These are phyloP conservation scores for Aplodontia rufa DNA, from an alignment of 2,113 vertebrate genomes.

Conservation along the genomic window DNA sequence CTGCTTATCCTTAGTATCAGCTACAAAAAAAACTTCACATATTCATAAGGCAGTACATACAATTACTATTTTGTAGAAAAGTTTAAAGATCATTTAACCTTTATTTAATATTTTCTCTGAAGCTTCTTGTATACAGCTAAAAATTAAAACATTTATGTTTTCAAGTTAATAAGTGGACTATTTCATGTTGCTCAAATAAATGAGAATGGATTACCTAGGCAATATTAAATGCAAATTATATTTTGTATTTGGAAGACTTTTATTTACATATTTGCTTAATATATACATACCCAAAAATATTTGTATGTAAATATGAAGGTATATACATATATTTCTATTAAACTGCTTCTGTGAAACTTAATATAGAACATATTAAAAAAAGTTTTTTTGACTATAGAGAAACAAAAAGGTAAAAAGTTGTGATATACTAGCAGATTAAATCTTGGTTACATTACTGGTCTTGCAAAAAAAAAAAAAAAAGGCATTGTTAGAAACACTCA, in stretches of 20 bases:
- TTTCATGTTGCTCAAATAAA: conserved; percentile 31
- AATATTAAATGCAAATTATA: conserved; percentile 18
- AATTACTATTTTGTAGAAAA: neutral
- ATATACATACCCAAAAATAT: neutral
- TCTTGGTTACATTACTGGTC: neutral
- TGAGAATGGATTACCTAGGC: neutral
- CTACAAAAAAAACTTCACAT: conserved; percentile 9
- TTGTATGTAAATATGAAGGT: neutral
- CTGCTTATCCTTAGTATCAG: conserved; percentile 14
- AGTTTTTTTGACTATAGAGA: conserved; percentile 10
- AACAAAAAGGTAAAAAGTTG: conserved; percentile 25
- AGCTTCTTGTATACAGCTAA: conserved; percentile 40
- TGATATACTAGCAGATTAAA: conserved; percentile 49
- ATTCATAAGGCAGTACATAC: neutral
- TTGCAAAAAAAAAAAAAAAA: conserved; percentile 41
- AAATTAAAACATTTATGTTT: conserved; percentile 35
- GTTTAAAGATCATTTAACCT: conserved; percentile 39
- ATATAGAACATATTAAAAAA: conserved; percentile 45
- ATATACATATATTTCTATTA: conserved; percentile 18
- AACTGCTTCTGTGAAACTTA: conserved; percentile 44
- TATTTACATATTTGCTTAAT: conserved; percentile 28
- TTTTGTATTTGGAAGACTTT: conserved; percentile 31
- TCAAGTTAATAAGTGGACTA: conserved; percentile 11
- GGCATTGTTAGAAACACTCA: neutral
- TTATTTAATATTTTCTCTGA: conserved; percentile 37